These are phyloP conservation scores for Typhlichthys eigenmanni DNA, from an alignment of 2,797 vertebrate genomes.

Conservation along the genomic window DNA sequence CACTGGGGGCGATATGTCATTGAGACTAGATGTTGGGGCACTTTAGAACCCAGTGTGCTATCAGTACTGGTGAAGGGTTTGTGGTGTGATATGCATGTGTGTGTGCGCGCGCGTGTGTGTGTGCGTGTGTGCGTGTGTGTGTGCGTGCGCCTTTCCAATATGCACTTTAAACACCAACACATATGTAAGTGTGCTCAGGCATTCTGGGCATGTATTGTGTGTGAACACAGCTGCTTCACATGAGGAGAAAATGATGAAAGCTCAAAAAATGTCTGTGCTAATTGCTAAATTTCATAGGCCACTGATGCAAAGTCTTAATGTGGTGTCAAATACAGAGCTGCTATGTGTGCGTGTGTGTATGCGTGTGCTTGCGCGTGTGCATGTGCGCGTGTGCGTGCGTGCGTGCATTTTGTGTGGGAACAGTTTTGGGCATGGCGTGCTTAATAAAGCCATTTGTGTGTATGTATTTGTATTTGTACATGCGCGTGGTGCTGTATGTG, in stretches of 20 bases:
- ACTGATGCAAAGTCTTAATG: slow-evolving; percentile 66
- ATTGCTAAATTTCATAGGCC: slow-evolving; percentile 79
- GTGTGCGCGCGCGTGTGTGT: slow-evolving; percentile 57
- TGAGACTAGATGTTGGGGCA: slow-evolving; percentile 68
- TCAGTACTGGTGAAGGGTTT: slow-evolving; percentile 62
- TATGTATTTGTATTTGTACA: neutral
- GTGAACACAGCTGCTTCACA: slow-evolving; percentile 59
- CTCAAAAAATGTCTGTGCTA: slow-evolving; percentile 68
- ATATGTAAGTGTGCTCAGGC: slow-evolving; percentile 41
- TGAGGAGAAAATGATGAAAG: slow-evolving; percentile 61
- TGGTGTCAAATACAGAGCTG: slow-evolving; percentile 58
- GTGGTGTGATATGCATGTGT: slow-evolving; percentile 64
- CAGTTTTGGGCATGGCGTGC: slow-evolving; percentile 44
- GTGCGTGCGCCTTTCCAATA: slow-evolving; percentile 13
- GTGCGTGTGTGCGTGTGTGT: slow-evolving; percentile 6
- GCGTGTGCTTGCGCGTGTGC: slow-evolving; percentile 16
- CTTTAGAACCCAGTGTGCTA: slow-evolving; percentile 63
- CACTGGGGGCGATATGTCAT: slow-evolving; percentile 65
- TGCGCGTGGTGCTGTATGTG: neutral
- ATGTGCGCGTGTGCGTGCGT: slow-evolving; percentile 44
- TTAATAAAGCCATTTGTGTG: slow-evolving; percentile 44
- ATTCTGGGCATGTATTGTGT: slow-evolving; percentile 52
- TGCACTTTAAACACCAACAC: slow-evolving; percentile 39
- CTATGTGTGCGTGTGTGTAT: slow-evolving; percentile 21
- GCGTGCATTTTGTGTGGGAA: slow-evolving; percentile 51